phyloP scores from a whole-genome alignment of 2,888 invertebrate genomes.

The Eupithecia tripunctaria region DNA sequence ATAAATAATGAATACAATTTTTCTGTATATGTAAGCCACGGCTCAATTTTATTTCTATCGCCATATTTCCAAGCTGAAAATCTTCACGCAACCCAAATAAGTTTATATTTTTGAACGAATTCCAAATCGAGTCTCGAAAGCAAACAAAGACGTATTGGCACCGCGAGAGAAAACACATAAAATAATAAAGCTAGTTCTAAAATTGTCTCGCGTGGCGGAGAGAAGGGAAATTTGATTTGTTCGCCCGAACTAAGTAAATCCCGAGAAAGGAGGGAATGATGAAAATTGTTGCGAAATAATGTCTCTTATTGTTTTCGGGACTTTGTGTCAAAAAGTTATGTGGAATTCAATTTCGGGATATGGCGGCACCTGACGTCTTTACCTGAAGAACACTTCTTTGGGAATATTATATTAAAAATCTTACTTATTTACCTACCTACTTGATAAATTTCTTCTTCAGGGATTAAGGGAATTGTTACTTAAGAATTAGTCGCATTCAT shows the following conservation, averaged over 20 bases:
- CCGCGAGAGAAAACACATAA: conserved; percentile 33
- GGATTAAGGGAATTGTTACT: not conserved
- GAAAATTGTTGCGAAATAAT: conserved; percentile 61
- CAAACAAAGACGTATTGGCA: conserved; percentile 39
- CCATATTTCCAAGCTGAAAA: conserved; percentile 15
- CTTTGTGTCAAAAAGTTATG: conserved; percentile 52
- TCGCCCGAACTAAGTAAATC: conserved; percentile 58
- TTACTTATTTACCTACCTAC: not conserved
- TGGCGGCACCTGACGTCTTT: conserved; percentile 38
- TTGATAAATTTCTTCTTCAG: not conserved
- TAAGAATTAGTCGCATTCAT: too few relatives aligned
- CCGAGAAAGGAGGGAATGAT: conserved; percentile 56
- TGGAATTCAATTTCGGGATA: conserved; percentile 50
- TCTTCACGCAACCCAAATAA: conserved; percentile 31
- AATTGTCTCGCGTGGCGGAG: conserved; percentile 51
- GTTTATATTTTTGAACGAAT: conserved; percentile 39
- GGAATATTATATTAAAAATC: conserved; percentile 8
- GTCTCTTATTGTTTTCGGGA: conserved; percentile 53
- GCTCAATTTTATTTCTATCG: conserved; percentile 5
- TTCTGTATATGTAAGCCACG: not conserved
- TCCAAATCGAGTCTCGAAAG: conserved; percentile 35
- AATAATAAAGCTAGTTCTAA: conserved; percentile 50
- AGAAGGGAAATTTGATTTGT: conserved; percentile 63
- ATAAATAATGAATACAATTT: not conserved
- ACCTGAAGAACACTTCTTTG: conserved; percentile 9